Percentiles rank a stretch among this genome's conserved stretches.
These are phyloP conservation scores for Willowsia nigromaculata DNA, from an alignment of 2,888 invertebrate genomes.

Conservation along the genomic window DNA sequence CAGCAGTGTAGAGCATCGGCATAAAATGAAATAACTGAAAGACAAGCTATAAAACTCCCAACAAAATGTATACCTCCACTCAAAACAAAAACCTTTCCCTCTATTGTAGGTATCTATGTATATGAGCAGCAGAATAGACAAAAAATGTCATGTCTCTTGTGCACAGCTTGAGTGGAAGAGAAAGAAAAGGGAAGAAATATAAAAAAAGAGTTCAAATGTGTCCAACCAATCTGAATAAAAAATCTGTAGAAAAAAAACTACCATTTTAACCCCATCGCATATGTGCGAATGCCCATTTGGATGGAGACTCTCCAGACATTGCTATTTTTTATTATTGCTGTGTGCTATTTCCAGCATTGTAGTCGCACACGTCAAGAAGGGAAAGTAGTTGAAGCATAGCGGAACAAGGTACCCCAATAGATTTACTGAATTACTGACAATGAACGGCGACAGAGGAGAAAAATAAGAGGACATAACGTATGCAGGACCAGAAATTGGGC, in stretches of 20 bases:
- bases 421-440: constrained; percentile 45
- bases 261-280: constrained; percentile 53
- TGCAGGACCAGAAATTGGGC: constrained; percentile 38
- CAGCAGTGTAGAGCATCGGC: not conserved
- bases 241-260: constrained; percentile 31
- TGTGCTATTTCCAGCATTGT: not conserved
- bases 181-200: not conserved
- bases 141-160: constrained; percentile 37
- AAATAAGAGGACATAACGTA: constrained; percentile 18
- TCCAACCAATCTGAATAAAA: constrained; percentile 53
- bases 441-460: not conserved
- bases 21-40: constrained; percentile 33
- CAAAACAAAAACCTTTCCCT: not conserved
- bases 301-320: not conserved
- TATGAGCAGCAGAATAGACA: not conserved
- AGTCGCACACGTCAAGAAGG: not conserved
- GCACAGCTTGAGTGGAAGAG: constrained; percentile 22
- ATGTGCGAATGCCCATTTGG: constrained; percentile 21
- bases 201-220: constrained; percentile 39
- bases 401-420: not conserved
- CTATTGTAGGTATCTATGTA: not conserved
- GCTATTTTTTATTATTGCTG: constrained; percentile 28
- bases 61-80: not conserved
- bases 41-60: constrained; percentile 16
- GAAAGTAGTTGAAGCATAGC: not conserved